These are phyloP conservation scores for Patella caerulea DNA, from an alignment of 2,888 invertebrate species.

Conservation along the genomic window DNA sequence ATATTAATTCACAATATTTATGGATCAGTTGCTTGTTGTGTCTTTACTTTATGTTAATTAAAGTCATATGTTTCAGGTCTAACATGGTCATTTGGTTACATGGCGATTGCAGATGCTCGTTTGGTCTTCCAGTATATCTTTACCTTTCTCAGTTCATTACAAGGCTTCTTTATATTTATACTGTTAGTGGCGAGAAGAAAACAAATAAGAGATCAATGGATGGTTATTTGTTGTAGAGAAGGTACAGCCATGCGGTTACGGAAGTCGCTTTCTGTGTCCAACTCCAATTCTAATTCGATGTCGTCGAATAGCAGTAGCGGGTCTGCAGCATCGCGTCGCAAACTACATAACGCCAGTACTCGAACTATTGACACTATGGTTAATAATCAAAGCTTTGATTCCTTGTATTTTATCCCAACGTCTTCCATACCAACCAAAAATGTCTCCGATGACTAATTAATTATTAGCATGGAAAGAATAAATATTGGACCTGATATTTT, in stretches of 20 bases:
- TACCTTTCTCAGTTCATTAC: constrained; percentile 59
- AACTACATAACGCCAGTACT: neutral
- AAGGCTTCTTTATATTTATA: constrained; percentile 63
- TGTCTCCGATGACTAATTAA: neutral
- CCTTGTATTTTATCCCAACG: neutral
- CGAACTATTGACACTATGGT: neutral
- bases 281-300: constrained; percentile 44
- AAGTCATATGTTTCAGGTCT: constrained; percentile 51
- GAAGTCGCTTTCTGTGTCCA: constrained; percentile 46
- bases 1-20: too few relatives aligned
- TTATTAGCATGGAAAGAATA: too few relatives aligned
- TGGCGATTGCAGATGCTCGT: constrained; percentile 62
- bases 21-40: too few relatives aligned
- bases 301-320: constrained; percentile 21
- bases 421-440: constrained; percentile 6
- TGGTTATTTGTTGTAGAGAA: constrained; percentile 49
- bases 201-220: constrained; percentile 63
- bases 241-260: constrained; percentile 36
- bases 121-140: constrained; percentile 68
- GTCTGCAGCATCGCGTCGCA: neutral
- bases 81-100: constrained; percentile 69
- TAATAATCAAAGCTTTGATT: neutral
- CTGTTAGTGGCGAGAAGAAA: constrained; percentile 57
- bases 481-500: too few relatives aligned
- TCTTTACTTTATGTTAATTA: neutral